Evolutionary conservation across 2,888 invertebrate species (phyloP).

Genomic region (Noctua janthe): DNA sequence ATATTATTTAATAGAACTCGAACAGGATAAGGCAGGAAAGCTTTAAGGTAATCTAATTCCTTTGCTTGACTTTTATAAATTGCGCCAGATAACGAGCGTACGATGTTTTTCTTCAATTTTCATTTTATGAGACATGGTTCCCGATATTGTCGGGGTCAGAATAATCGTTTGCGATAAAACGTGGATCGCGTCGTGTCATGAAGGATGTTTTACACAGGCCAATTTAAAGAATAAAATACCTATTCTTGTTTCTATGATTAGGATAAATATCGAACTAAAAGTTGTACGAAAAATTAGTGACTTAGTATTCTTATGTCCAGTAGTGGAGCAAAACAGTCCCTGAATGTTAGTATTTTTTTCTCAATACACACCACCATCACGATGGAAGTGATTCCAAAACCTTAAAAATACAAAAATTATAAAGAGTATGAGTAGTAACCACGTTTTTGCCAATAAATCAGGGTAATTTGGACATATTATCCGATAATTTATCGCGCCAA

Average conservation of each 20-base stretch:
- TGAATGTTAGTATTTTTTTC: too few species aligned
- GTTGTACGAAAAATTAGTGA: too few species aligned
- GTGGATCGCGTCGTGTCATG: neutral
- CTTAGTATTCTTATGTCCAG: too few species aligned
- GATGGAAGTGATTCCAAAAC: too few species aligned
- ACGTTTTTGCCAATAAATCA: too few species aligned
- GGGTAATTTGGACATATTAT: too few species aligned
- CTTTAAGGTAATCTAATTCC: constrained; percentile 52
- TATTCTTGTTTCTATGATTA: neutral
- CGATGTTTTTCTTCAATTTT: constrained; percentile 57
- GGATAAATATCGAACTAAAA: neutral
- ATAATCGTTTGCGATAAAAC: constrained; percentile 36
- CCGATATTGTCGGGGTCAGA: constrained; percentile 39
- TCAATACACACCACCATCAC: too few species aligned
- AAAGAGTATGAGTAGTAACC: too few species aligned
- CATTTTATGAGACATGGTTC: constrained; percentile 49
- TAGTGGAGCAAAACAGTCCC: neutral
- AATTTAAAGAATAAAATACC: neutral
- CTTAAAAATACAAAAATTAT: too few species aligned
- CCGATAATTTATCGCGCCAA: too few species aligned
- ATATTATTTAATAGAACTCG: constrained; percentile 46
- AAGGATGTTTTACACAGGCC: neutral
- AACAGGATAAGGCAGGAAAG: constrained; percentile 36
- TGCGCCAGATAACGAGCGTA: constrained; percentile 37
- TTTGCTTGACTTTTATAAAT: constrained; percentile 53